phyloP scores from a whole-genome alignment of 2,888 invertebrate species.

The Matsumyia berberina region DNA sequence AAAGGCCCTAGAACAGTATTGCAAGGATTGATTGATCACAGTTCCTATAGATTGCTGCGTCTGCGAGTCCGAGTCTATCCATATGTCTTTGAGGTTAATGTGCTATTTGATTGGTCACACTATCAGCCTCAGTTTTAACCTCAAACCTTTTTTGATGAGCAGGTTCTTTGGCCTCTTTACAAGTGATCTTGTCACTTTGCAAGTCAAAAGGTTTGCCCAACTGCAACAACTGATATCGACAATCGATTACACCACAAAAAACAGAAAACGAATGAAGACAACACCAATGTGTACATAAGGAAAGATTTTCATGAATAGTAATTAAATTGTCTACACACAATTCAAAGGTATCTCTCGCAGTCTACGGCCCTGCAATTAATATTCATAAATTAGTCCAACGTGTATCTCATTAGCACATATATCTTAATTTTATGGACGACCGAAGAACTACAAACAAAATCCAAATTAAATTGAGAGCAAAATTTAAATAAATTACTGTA shows the following conservation, averaged over 20 bases:
- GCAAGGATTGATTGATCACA: no score
- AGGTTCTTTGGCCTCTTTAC: no score
- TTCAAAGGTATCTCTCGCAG: background rate
- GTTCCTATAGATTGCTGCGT: no score
- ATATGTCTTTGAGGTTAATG: no score
- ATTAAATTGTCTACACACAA: constrained; percentile 17
- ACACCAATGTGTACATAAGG: constrained; percentile 18
- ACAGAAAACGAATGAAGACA: background rate
- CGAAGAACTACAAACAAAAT: constrained; percentile 49
- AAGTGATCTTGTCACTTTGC: no score
- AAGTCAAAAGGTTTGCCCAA: no score
- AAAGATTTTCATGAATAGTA: constrained; percentile 45
- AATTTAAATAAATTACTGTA: constrained; percentile 74
- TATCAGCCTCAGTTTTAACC: no score
- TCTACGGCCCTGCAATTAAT: constrained; percentile 38
- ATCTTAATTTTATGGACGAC: constrained; percentile 68
- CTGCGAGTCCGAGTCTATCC: no score
- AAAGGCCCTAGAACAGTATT: no score
- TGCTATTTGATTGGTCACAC: no score
- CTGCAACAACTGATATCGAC: background rate
- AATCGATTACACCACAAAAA: constrained; percentile 9
- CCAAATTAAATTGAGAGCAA: constrained; percentile 70
- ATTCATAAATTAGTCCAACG: constrained; percentile 59
- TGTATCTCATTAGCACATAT: constrained; percentile 67
- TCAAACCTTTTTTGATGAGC: no score